Evolutionary conservation across 2,888 invertebrate genomes (phyloP), one percentile per base, ranked within the genome.

Genomic region (Priapulus caudatus): DNA sequence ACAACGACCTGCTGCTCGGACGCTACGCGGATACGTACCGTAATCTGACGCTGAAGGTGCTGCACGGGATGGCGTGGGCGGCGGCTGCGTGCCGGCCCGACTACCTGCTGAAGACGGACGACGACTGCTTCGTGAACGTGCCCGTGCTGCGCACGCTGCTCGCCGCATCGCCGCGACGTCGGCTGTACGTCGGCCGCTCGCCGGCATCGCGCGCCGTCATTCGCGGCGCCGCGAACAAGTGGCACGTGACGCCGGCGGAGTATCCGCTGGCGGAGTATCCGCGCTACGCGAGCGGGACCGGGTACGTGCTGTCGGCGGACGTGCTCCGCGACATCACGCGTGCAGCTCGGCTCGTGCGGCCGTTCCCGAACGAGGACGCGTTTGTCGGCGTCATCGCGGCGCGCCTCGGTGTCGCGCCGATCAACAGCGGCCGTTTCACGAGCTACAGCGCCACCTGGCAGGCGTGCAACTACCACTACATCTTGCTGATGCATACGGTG

Each of bases 281-380:
- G 2, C 61, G 63, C 2, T 70, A 70, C 53, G 66, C 65, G 10
- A 65, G 65, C 47, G 70, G 69, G 15, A 63, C 62, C 47, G 70
- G 70, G 1, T 70, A 70, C 54, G 50, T 69, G 1, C 20, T 70
- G 19, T 67, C 68, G 2, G 45, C 46, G 18, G 67, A 68, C 50
- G 62, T 65, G 20, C 59, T 67, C 3, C 22, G 54, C 15, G 55
- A 54, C 47, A 50, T 69, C 19, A 57, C 65, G 4, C 51, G 60
- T n/a, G 54, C 58, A 18, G 61, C 65, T 50, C 45, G 47, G n/a
- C 60, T 58, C 50, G 52, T 64, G 5, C 48, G 48, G 48, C 62
- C 64, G 1, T 66, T 70, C 55, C 63, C 68, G 2, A 67, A 65
- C 51, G 69, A 70, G 55, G 70, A 70, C 57, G 70, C 69, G 3